Conservation (phyloP, 2,113 vertebrate genomes). For the Callaeas wilsoni region DNA sequence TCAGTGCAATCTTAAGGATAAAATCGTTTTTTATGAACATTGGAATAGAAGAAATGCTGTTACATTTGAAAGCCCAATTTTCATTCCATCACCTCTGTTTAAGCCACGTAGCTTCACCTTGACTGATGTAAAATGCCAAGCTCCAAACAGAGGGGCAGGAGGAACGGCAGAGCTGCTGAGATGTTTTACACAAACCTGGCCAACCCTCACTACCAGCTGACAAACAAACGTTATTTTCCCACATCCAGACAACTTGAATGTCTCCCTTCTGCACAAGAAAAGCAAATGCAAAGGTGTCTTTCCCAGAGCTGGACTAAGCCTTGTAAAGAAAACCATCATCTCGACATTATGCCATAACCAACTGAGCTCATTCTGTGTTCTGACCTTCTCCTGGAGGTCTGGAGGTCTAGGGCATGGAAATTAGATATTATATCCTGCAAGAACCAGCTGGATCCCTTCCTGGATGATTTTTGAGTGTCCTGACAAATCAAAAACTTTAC, state of each 20-base stretch:
- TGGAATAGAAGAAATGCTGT: neutral
- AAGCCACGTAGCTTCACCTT: neutral
- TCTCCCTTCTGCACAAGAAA: neutral
- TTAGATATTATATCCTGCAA: neutral
- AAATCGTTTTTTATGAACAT: neutral
- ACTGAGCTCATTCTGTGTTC: neutral
- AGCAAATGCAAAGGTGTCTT: neutral
- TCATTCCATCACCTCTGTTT: neutral
- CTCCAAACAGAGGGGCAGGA: neutral
- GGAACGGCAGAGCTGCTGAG: neutral
- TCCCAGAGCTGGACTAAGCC: neutral
- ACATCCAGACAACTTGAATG: neutral
- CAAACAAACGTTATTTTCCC: neutral
- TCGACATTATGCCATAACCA: neutral
- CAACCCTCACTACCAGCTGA: neutral
- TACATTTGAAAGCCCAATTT: neutral
- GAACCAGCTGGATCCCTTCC: neutral
- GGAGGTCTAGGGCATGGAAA: neutral
- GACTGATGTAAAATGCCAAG: neutral
- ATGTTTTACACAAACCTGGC: neutral
- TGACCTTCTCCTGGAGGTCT: neutral
- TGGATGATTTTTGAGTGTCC: neutral
- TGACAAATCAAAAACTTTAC: neutral
- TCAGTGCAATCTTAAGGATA: neutral
- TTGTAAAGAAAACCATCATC: neutral